Conservation (phyloP, 2,797 vertebrate species). For the Sebastes oblongus region DNA sequence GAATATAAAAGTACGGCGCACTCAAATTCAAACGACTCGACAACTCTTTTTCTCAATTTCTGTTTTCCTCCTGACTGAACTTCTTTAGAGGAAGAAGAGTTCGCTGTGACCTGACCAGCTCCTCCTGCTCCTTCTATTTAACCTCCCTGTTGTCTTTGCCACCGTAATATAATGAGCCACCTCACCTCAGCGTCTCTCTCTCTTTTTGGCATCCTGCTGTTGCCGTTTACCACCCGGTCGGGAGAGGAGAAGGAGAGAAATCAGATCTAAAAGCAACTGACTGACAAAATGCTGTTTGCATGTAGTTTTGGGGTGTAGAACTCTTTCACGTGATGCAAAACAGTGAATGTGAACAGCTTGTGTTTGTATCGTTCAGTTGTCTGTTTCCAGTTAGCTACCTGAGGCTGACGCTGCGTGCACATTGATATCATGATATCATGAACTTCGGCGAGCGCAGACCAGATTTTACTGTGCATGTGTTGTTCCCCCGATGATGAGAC, state of each 20-base stretch:
- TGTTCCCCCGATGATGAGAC: too few relatives aligned
- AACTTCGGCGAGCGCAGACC: too few relatives aligned
- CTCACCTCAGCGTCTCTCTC: slow-evolving; percentile 14
- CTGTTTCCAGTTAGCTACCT: too few relatives aligned
- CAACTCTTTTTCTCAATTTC: too few relatives aligned
- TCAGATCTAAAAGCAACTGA: neutral
- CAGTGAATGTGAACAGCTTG: too few relatives aligned
- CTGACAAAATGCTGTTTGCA: neutral
- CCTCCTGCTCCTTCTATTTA: slow-evolving; percentile 16
- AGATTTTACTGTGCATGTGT: too few relatives aligned
- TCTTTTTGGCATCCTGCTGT: slow-evolving; percentile 7
- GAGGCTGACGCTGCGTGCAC: too few relatives aligned
- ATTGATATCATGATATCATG: too few relatives aligned
- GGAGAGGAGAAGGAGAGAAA: neutral
- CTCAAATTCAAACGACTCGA: too few relatives aligned
- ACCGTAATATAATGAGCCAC: slow-evolving; percentile 5
- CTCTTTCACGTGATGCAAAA: neutral
- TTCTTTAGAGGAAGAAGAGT: neutral
- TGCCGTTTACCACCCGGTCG: neutral
- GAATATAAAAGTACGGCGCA: too few relatives aligned
- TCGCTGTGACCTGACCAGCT: neutral
- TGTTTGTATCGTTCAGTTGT: too few relatives aligned
- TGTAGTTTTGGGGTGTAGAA: neutral
- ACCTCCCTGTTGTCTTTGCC: neutral
- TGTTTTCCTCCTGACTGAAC: neutral